phyloP scores from a whole-genome alignment of 2,797 vertebrate genomes.

The Pangasius djambal region DNA sequence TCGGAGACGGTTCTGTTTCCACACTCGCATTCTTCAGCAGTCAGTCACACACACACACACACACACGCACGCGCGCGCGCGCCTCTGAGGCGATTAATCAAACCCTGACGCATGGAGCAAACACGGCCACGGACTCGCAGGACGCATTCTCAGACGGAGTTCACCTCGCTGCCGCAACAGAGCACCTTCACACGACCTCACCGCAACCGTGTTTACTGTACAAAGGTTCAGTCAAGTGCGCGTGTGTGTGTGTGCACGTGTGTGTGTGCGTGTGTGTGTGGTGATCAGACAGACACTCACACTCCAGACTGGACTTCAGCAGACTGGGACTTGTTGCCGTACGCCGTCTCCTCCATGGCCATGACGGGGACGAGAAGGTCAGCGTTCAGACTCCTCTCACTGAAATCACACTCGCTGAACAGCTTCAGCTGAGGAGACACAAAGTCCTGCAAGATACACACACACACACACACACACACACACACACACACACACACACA shows the following conservation, averaged over 20 bases:
- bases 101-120: neutral
- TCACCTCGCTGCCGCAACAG: too few species aligned
- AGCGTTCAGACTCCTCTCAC: slow-evolving; percentile 77
- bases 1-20: neutral
- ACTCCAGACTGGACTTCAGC: slow-evolving; percentile 84
- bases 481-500: neutral
- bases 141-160: too few species aligned
- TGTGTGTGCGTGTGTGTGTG: neutral
- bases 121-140: neutral
- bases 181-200: neutral
- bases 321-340: slow-evolving; percentile 85
- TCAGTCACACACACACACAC: neutral
- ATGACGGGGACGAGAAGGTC: slow-evolving; percentile 84
- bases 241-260: slow-evolving; percentile 1
- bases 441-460: slow-evolving; percentile 78
- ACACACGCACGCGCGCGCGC: neutral
- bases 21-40: neutral
- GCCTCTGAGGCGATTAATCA: neutral
- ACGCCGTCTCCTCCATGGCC: slow-evolving; percentile 82
- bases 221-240: neutral
- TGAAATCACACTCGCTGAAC: slow-evolving; percentile 84
- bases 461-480: neutral
- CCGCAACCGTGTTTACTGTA: neutral
- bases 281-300: slow-evolving; percentile 77
- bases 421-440: slow-evolving; percentile 85